Base-by-base conservation (phyloP, 2,888 invertebrate genomes). In the Megalurothrips usitatus region DNA sequence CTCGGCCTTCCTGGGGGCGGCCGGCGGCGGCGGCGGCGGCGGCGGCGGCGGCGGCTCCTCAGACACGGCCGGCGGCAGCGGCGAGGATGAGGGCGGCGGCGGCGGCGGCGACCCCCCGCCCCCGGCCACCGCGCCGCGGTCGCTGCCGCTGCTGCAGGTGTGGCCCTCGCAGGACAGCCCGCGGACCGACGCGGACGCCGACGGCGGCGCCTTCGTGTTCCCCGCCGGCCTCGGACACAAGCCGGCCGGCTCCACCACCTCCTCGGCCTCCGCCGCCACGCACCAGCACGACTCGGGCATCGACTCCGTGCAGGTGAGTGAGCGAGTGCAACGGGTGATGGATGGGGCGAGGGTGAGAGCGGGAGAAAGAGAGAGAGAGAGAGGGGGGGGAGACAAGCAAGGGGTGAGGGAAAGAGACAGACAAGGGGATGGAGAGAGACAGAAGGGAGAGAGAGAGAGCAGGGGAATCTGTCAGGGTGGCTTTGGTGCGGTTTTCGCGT, bases 111-210 rank as follows among this genome's bases (percentile, higher is more conserved):
- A 79, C 58, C 68, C 79, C 80, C 81, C 49, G 80, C 79, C 75
- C 79, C 82, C 58, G 34, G 28, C 81, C 78, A 2, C 81, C 75
- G 83, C 84, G 68, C 82, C 83, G 47, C 85, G 85, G 23, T 85
- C 85, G n/a, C 85, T 88, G 81, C 88, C 88, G 2, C 84, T 88
- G 78, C 86, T 88, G 23, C 86, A 92, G 88, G 92, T 93, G 84
- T 93, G 93, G 93, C 92, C 92, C 78, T 92, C 92, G 88, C 86
- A 89, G 87, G 92, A 93, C 85, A 92, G 92, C 28, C 92, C 93
- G 19, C 88, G 92, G 81, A 91, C 91, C 84, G 91, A 92, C 84
- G 91, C 91, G 52, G 92, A 92, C 84, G 91, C 91, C 3, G 86
- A 87, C 82, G 86, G 85, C 11, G 9, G 10, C 23, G 23, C 68